Percentiles rank a stretch among this genome's conserved stretches.
These are phyloP conservation scores for Erythrolamprus reginae DNA, from an alignment of 2,113 vertebrate genomes.

Conservation along the genomic window DNA sequence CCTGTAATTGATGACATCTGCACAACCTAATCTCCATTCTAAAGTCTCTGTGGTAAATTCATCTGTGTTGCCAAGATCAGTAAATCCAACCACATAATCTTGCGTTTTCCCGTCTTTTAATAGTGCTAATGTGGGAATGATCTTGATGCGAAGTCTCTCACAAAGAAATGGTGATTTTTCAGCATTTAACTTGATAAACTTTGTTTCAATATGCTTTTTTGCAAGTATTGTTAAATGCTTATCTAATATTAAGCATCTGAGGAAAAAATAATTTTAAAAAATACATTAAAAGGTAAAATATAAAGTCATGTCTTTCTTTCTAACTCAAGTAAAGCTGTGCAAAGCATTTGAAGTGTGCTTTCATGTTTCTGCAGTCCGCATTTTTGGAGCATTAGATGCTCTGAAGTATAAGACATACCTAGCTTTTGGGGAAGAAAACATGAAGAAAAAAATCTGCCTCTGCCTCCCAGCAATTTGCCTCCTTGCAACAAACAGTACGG, in stretches of 20 bases:
- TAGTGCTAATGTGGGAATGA: constrained; percentile 89
- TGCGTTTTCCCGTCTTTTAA: constrained; percentile 91
- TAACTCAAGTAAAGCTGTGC: background rate
- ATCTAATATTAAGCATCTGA: constrained; percentile 92
- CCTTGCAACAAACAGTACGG: no score
- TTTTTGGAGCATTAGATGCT: no score
- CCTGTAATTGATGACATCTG: constrained; percentile 90
- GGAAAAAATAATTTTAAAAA: background rate
- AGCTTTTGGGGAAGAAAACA: no score
- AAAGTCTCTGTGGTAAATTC: constrained; percentile 93
- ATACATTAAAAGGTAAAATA: background rate
- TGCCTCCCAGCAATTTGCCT: no score
- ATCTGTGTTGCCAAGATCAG: constrained; percentile 92
- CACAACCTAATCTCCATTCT: constrained; percentile 93
- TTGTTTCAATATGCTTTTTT: constrained; percentile 95
- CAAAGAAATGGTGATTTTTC: constrained; percentile 95
- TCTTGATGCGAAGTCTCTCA: constrained; percentile 89
- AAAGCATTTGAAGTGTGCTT: background rate
- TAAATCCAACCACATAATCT: constrained; percentile 91
- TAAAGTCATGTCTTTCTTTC: background rate
- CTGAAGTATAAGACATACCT: no score
- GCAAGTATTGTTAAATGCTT: constrained; percentile 85
- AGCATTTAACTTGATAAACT: constrained; percentile 94
- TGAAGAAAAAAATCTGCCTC: no score
- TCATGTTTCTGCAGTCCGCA: background rate